Conservation (phyloP, 64 coral and sea anemone genomes). For the Montipora sp. region DNA sequence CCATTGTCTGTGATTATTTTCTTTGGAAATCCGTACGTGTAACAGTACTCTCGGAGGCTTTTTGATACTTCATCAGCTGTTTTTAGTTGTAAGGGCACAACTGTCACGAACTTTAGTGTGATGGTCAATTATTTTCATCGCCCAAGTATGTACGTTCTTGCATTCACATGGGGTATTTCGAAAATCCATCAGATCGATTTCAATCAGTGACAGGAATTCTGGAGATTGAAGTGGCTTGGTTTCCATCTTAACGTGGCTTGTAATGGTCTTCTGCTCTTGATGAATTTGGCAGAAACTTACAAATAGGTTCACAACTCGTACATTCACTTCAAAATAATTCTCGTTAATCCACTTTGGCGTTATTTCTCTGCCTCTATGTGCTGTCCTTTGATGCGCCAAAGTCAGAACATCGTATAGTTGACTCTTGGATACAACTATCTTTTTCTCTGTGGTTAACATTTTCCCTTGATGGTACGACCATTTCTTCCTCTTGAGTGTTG, state of each 20-base stretch:
- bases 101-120: slow-evolving; percentile 19
- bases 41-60: background rate
- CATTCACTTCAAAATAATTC: background rate
- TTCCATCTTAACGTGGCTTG: slow-evolving; percentile 24
- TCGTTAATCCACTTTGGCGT: slow-evolving; percentile 48
- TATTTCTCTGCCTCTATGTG: slow-evolving; percentile 53
- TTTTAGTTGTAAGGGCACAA: slow-evolving; percentile 5
- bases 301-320: slow-evolving; percentile 10
- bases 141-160: slow-evolving; percentile 13
- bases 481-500: no score
- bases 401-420: slow-evolving; percentile 16
- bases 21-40: slow-evolving; percentile 34
- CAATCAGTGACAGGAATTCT: slow-evolving; percentile 30
- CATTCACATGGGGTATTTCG: slow-evolving; percentile 19
- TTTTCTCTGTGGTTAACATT: slow-evolving; percentile 5
- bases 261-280: slow-evolving; percentile 25
- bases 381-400: slow-evolving; percentile 23
- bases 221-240: slow-evolving; percentile 17
- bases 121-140: slow-evolving; percentile 42
- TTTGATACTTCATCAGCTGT: background rate
- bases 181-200: slow-evolving; percentile 42
- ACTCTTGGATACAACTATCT: slow-evolving; percentile 19
- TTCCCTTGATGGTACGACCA: slow-evolving; percentile 9
- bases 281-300: slow-evolving; percentile 15
- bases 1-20: slow-evolving; percentile 42